These are phyloP conservation scores for Aulostomus chinensis DNA, from an alignment of 2,797 vertebrate genomes.

Conservation along the genomic window DNA sequence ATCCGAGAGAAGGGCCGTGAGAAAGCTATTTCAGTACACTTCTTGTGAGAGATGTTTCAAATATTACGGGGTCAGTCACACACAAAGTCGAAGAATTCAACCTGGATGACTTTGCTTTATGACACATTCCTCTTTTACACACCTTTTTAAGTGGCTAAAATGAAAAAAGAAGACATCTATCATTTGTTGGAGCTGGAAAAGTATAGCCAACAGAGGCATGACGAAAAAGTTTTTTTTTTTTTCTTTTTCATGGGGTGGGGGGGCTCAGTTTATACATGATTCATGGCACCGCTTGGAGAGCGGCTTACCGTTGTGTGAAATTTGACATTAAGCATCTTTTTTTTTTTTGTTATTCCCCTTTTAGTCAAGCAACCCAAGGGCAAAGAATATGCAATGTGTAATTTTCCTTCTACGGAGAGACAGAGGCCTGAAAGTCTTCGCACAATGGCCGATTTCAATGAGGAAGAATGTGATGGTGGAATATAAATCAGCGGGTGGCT, in stretches of 20 bases:
- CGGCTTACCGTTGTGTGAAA: conserved; percentile 77
- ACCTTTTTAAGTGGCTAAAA: no score
- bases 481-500: conserved; percentile 58
- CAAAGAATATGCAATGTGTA: conserved; percentile 65
- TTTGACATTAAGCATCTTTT: conserved; percentile 76
- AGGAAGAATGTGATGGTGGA: conserved; percentile 46
- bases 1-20: no score
- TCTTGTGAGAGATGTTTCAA: no score
- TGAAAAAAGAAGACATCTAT: no score
- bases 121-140: no score
- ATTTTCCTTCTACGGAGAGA: no score
- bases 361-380: conserved; percentile 66
- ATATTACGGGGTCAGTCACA: no score
- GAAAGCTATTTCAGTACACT: no score
- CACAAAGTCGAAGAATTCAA: no score
- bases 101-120: no score
- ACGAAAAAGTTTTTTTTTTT: conserved; percentile 34
- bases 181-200: conserved; percentile 14
- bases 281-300: conserved; percentile 64
- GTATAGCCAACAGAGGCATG: conserved; percentile 12
- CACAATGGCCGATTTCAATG: conserved; percentile 67
- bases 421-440: conserved; percentile 49
- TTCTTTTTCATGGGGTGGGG: no score
- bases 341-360: conserved; percentile 62
- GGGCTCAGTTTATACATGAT: conserved; percentile 64